Percentiles rank a stretch among this genome's conserved stretches.
These are phyloP conservation scores for Stenotaenia linearis DNA, from an alignment of 2,888 invertebrate species.

Conservation along the genomic window DNA sequence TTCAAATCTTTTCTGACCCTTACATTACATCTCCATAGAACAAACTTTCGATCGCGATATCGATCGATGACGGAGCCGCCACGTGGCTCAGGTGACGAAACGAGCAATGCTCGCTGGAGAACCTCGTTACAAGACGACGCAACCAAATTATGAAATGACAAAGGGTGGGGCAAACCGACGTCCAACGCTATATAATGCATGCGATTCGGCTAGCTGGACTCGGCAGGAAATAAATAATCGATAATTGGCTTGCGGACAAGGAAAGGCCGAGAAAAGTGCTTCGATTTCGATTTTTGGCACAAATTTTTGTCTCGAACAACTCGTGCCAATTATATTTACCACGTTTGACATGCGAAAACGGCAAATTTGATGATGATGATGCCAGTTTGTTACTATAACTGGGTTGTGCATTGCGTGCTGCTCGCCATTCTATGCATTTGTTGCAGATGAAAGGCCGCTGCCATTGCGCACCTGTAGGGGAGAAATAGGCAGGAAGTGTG, in stretches of 20 bases:
- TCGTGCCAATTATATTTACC: not conserved
- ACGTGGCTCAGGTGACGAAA: conserved; percentile 4
- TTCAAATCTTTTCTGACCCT: not conserved
- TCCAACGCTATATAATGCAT: not conserved
- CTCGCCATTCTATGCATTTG: not conserved
- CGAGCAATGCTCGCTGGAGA: not conserved
- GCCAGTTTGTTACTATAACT: not conserved
- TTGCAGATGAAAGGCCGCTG: conserved; percentile 4
- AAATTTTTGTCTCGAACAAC: not conserved
- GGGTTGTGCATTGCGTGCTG: not conserved
- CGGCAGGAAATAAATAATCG: not conserved
- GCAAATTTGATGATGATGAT: not conserved
- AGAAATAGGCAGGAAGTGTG: not conserved
- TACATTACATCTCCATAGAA: not conserved
- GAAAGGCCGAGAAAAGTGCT: not conserved
- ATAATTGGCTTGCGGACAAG: conserved; percentile 5
- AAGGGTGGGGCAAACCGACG: not conserved
- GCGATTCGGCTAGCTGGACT: not conserved
- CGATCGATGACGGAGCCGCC: conserved; percentile 1
- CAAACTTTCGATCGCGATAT: not conserved
- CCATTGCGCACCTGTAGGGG: conserved; percentile 8
- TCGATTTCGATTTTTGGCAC: not conserved
- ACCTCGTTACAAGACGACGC: not conserved
- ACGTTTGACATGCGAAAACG: not conserved
- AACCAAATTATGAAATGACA: not conserved